Base-by-base conservation (phyloP, 2,888 invertebrate species). In the Brachypterus glaber region DNA sequence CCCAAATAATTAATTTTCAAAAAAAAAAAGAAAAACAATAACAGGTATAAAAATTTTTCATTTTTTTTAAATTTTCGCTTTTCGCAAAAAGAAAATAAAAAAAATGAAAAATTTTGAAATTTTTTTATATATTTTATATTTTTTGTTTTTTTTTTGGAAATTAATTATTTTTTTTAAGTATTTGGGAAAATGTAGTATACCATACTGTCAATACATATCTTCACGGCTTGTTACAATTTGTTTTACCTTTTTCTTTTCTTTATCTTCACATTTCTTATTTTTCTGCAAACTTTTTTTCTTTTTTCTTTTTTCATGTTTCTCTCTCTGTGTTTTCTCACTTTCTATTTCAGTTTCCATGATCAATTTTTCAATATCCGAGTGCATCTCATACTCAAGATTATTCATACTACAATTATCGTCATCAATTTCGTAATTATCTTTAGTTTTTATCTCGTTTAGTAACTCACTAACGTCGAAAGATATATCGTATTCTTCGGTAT, bases 281-380 rank as follows among this genome's bases (percentile, higher is more conserved):
- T 13, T 33, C 37, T 35, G 12, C 15, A 14, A 21, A 26, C 36
- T 45, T 40, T 27, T 35, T 24, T 33, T 39, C 37, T 29, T 34
- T 41, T 30, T 39, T 32, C 16, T 37, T 30, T 32, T 43, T 36
- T 41, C 34, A 35, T 38, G 7, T 11, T 36, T 41, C 13, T 39
- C 36, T 15, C 30, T 30, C 5, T 27, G 17, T 9, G 39, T 18
- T 30, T 43, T 45, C 4, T 38, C 35, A 11, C 21, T 17, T n/a
- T 31, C 37, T 12, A 25, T 25, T 29, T 46, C 33, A n/a, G 48
- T 51, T 33, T 49, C 50, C 30, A 46, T 30, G 14, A 57, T 38
- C 15, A 56, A 39, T 39, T 57, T 50, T 35, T 56, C 53, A 14
- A 64, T 59, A 37, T 64, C 61, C 3, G 58, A 52, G 45, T 60